Base-by-base conservation (phyloP, 1,140 invertebrate species). In the Drosophila willistoni region DNA sequence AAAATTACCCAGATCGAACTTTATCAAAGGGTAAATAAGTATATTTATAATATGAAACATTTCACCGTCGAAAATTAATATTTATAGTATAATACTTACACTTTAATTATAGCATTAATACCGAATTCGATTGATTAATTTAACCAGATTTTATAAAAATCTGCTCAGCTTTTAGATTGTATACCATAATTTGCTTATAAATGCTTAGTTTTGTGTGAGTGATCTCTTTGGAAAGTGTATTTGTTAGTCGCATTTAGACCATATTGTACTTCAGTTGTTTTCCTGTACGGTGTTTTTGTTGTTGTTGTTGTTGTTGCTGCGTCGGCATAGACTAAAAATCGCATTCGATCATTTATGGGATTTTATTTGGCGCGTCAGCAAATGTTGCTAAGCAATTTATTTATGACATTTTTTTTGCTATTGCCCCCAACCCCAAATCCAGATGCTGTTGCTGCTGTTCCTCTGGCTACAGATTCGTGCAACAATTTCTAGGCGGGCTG, bases 331-430 rank as follows among this genome's bases (percentile, higher is more conserved):
- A 91, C 89, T 91, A 84, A 87, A 91, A 91, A 91, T 91, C 90
- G 83, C 80, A 86, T 80, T 91, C 90, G 90, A 91, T 91, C 90
- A 87, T 91, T 90, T 91, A 91, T 91, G 85, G 90, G 73, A 84
- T 90, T 91, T 91, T 91, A 91, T 91, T 91, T 91, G 90, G 90
- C 85, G 86, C 85, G 90, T 86, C 90, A 91, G 80, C 84, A 90
- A 91, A 91, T 91, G 90, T 91, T 91, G 86, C 81, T 86, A 81
- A 86, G 79, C 79, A 89, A 91, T 91, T 91, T 91, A 91, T 91
- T 91, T 91, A 91, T 91, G 90, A 90, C 85, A 91, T 91, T 29
- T 91, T 91, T 86, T 90, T 83, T 63, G 61, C 82, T 44, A 51
- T 51, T 51, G 73, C 57, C 51, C 41, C 44, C 44, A 22, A 47